Evolutionary conservation across 2,888 invertebrate genomes (phyloP).

Genomic region (Ophion obscuratus): DNA sequence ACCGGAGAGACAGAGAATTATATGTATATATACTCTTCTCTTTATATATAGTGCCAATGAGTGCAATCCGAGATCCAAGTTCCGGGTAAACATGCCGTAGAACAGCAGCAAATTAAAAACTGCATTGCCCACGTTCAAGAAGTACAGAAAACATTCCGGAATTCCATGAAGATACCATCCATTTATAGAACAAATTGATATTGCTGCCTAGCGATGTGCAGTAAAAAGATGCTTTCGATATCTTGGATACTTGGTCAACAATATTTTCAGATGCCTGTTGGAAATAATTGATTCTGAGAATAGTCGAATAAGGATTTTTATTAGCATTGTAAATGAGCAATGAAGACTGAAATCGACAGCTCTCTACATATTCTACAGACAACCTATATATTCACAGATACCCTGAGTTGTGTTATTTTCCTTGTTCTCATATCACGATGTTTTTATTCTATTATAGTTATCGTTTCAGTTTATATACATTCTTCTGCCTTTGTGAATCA

Average conservation of each 20-base stretch:
- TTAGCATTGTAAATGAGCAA: no score
- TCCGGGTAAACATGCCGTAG: neutral
- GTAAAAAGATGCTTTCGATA: neutral
- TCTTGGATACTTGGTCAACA: no score
- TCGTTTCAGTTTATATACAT: constrained; percentile 26
- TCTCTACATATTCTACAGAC: no score
- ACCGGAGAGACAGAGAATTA: no score
- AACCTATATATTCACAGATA: neutral
- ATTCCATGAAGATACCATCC: neutral
- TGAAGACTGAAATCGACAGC: neutral
- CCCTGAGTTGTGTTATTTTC: neutral
- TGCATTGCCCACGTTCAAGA: neutral
- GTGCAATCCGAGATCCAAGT: neutral
- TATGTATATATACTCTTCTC: neutral
- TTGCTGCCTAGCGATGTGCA: neutral
- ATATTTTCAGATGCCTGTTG: neutral
- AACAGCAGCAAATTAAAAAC: constrained; percentile 2
- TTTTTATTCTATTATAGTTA: neutral
- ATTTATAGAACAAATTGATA: neutral
- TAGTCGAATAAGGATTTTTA: neutral
- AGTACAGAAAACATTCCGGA: neutral
- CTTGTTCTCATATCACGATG: neutral
- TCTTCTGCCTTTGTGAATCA: constrained; percentile 15
- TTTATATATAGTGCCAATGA: neutral
- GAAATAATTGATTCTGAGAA: neutral